phyloP scores from a whole-genome alignment of 2,797 vertebrate genomes.

The Aulostomus chinensis region DNA sequence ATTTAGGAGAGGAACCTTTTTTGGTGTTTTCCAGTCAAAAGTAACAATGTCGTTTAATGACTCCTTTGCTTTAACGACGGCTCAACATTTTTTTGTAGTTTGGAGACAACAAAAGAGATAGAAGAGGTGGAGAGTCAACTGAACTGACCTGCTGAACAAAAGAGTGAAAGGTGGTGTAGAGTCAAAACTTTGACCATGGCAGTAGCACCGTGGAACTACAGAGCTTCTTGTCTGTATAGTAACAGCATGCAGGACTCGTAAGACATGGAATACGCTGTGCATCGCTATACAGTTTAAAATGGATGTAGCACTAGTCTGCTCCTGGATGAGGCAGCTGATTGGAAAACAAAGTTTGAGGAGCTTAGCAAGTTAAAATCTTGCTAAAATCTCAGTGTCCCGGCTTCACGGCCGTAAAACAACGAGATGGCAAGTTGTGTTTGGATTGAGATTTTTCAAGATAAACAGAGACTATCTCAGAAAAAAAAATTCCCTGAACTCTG shows the following conservation, averaged over 20 bases:
- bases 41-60: slow-evolving; percentile 54
- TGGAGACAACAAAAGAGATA: slow-evolving; percentile 35
- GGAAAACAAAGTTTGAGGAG: no score
- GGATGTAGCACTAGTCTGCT: no score
- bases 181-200: slow-evolving; percentile 26
- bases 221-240: slow-evolving; percentile 16
- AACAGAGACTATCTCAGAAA: no score
- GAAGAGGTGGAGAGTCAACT: slow-evolving; percentile 19
- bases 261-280: no score
- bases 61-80: slow-evolving; percentile 31
- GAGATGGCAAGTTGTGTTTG: slow-evolving; percentile 17
- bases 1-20: slow-evolving; percentile 45
- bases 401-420: no score
- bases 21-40: slow-evolving; percentile 44
- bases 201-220: not conserved
- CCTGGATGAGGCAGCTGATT: no score
- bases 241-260: not conserved
- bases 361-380: no score
- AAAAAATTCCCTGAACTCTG: no score
- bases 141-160: slow-evolving; percentile 29
- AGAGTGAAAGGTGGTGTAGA: slow-evolving; percentile 24
- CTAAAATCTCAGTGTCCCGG: not conserved
- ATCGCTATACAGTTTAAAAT: no score
- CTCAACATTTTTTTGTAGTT: slow-evolving; percentile 28
- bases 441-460: slow-evolving; percentile 13